phyloP scores from a whole-genome alignment of 2,888 invertebrate species.

The Synergus itoensis region DNA sequence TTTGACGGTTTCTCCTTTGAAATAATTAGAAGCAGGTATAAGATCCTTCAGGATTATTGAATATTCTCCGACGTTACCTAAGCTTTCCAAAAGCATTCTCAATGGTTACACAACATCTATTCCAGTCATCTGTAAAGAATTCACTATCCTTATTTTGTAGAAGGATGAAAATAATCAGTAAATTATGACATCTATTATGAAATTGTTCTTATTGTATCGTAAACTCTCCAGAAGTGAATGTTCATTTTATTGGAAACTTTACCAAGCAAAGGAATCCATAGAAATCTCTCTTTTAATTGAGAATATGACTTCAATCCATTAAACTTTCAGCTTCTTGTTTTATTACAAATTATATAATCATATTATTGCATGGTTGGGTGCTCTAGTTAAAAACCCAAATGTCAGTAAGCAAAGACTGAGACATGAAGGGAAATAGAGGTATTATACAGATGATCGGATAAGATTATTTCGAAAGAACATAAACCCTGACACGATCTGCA shows the following conservation, averaged over 20 bases:
- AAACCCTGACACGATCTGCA: constrained; percentile 42
- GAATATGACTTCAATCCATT: background rate
- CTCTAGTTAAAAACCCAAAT: background rate
- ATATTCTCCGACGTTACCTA: background rate
- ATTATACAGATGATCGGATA: constrained; percentile 28
- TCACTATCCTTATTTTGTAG: too few relatives aligned
- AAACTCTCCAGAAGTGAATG: background rate
- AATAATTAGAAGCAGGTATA: too few relatives aligned
- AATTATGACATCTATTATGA: too few relatives aligned
- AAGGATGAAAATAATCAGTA: too few relatives aligned
- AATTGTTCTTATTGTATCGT: background rate
- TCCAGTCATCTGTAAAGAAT: background rate
- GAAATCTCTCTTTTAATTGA: background rate
- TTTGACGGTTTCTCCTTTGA: background rate
- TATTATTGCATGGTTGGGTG: background rate
- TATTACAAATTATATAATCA: background rate
- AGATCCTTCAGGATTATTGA: too few relatives aligned
- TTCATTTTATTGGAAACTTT: background rate
- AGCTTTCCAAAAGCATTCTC: background rate
- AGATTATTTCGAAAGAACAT: constrained; percentile 28
- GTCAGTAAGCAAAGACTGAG: background rate
- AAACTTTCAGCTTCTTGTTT: background rate
- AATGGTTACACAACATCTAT: background rate
- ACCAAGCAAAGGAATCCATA: background rate
- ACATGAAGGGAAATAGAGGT: background rate